A percentile compares a stretch with the other conserved stretches of the same genome.
Conservation (phyloP, 2,113 vertebrate genomes). For the Alethe castanea region DNA sequence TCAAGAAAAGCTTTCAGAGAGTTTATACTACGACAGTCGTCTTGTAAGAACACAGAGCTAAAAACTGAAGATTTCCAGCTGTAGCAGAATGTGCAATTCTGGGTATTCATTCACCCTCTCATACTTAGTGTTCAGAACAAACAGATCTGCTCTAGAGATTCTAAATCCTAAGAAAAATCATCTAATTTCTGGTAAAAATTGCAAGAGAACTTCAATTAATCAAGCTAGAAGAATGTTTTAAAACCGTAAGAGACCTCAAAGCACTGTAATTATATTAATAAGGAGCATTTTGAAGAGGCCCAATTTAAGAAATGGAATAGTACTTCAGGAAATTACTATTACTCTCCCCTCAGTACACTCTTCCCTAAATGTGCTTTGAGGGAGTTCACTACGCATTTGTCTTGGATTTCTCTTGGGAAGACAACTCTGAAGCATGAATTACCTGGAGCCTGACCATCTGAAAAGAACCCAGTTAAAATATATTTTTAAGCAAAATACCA, state of each 20-base stretch:
- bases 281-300: background rate
- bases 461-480: background rate
- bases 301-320: background rate
- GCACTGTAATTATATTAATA: background rate
- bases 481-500: background rate
- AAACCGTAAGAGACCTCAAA: background rate
- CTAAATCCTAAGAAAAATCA: background rate
- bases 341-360: background rate
- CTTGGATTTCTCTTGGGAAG: background rate
- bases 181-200: background rate
- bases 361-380: background rate
- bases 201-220: background rate
- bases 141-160: background rate
- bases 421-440: background rate
- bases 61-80: background rate
- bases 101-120: background rate
- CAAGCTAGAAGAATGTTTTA: background rate
- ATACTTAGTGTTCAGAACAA: background rate
- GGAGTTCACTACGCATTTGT: background rate
- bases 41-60: background rate
- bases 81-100: background rate
- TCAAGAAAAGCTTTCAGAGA: background rate
- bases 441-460: background rate
- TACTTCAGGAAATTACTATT: background rate
- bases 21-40: background rate